phyloP scores from a whole-genome alignment of 2,888 invertebrate species.

The Nemotelus nigrinus region DNA sequence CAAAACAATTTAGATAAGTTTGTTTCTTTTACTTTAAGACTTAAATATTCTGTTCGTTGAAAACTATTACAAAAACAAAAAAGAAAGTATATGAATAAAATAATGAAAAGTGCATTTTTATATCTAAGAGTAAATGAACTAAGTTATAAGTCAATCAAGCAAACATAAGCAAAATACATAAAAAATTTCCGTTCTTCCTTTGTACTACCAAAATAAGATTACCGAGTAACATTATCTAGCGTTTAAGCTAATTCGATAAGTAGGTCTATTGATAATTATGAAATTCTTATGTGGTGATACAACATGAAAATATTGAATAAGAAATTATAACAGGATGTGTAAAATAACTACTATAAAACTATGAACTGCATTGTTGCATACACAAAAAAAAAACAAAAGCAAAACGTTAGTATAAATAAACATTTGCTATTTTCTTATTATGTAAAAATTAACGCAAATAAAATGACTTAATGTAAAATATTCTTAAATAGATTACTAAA shows the following conservation, averaged over 20 bases:
- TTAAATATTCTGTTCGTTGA: too few species aligned
- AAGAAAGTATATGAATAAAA: not conserved
- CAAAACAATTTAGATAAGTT: too few species aligned
- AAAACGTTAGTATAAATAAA: slow-evolving; percentile 32
- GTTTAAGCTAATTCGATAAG: slow-evolving; percentile 17
- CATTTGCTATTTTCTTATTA: slow-evolving; percentile 50
- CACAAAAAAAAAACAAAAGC: slow-evolving; percentile 28
- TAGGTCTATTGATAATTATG: slow-evolving; percentile 38
- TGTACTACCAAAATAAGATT: slow-evolving; percentile 28
- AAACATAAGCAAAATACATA: slow-evolving; percentile 5
- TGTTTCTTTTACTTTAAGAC: too few species aligned
- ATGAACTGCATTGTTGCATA: slow-evolving; percentile 14
- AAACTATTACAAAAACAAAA: too few species aligned
- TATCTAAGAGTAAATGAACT: slow-evolving; percentile 20
- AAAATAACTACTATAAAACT: slow-evolving; percentile 7
- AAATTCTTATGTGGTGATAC: slow-evolving; percentile 40
- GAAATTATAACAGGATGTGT: slow-evolving; percentile 15
- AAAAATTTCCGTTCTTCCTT: slow-evolving; percentile 40
- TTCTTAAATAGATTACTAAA: slow-evolving; percentile 10
- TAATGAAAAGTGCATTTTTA: slow-evolving; percentile 34
- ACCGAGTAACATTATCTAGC: not conserved
- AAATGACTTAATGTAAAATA: slow-evolving; percentile 6
- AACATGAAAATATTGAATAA: slow-evolving; percentile 23
- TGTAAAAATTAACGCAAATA: slow-evolving; percentile 48
- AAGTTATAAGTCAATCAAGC: slow-evolving; percentile 31